Conservation (phyloP, 2,888 invertebrate genomes). For the Smittia aterrima region DNA sequence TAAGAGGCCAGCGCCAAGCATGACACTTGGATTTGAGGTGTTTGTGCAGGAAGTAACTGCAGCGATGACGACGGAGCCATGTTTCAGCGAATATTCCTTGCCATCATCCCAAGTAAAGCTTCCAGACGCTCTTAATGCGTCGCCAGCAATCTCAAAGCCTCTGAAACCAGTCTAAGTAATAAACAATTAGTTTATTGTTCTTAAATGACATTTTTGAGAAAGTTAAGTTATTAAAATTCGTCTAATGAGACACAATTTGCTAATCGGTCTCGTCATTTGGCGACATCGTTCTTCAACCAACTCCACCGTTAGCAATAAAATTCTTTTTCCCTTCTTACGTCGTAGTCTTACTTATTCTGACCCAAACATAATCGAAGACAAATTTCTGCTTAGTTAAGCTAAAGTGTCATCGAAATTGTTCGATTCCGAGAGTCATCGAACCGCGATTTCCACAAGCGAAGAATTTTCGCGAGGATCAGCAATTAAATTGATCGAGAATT, state of each 20-base stretch:
- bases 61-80: conserved; percentile 94
- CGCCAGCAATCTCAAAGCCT: conserved; percentile 76
- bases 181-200: not conserved
- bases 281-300: not conserved
- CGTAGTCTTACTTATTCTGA: not conserved
- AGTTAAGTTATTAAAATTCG: not conserved
- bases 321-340: not conserved
- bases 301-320: not conserved
- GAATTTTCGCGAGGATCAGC: not conserved
- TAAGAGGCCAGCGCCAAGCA: conserved; percentile 92
- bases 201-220: not conserved
- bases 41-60: conserved; percentile 99
- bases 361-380: no score
- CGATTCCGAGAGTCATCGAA: not conserved
- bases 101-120: conserved; percentile 78
- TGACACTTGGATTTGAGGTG: conserved; percentile 66
- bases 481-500: not conserved
- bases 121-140: conserved; percentile 63
- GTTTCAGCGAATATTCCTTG: conserved; percentile 71
- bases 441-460: not conserved
- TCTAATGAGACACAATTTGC: not conserved
- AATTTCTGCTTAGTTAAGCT: no score
- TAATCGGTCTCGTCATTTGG: not conserved
- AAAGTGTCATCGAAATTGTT: not conserved
- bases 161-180: conserved; percentile 78